Base-by-base conservation (phyloP, 1,140 invertebrate species). In the Nymphalis io region DNA sequence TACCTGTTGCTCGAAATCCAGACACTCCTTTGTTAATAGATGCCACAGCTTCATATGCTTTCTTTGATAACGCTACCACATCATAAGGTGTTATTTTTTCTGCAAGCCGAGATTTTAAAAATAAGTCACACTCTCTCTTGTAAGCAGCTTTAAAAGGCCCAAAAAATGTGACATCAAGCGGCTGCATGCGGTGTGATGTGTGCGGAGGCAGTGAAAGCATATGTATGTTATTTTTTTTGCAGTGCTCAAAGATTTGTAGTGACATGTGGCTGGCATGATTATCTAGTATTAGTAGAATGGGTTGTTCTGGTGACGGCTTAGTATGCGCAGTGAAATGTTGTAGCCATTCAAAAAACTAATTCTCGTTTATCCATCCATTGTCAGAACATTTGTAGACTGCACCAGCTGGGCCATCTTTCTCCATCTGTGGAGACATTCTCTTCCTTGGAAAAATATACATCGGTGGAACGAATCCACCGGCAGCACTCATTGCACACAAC, bases 181-280 rank as follows among this genome's bases (percentile, higher is more conserved):
- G 75, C 40, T 74, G 70, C 70, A 75, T 69, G 1, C 66, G 10
- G 39, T 74, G 72, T 38, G 75, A 74, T 18, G 67, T 72, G 20
- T 77, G 72, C 2, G 63, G 66, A 42, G 72, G 75, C 8, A 76
- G 44, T 38, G 68, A 73, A n/a, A 74, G 60, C 66, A 74, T 76
- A 67, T 73, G 62, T 3, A 74, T 40, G 55, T 73, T 15, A 20
- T 92, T 74, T 84, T 77, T 79, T 87, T 89, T 70, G 81, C 84
- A 59, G 82, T 87, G 27, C 81, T 89, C 16, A 92, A 76, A 78
- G 87, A 81, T 72, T 85, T 91, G 20, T 68, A 71, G 63, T 18
- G 60, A 74, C 57, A 46, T 63, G 15, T 74, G 72, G 23, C 68
- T 74, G 0, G 64, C 68, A 33, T 74, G 68, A 20, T 74, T 74